A percentile compares a stretch with the other conserved stretches of the same genome.
Evolutionary conservation across 2,113 vertebrate species (phyloP).

Genomic region (Petroica traversi): DNA sequence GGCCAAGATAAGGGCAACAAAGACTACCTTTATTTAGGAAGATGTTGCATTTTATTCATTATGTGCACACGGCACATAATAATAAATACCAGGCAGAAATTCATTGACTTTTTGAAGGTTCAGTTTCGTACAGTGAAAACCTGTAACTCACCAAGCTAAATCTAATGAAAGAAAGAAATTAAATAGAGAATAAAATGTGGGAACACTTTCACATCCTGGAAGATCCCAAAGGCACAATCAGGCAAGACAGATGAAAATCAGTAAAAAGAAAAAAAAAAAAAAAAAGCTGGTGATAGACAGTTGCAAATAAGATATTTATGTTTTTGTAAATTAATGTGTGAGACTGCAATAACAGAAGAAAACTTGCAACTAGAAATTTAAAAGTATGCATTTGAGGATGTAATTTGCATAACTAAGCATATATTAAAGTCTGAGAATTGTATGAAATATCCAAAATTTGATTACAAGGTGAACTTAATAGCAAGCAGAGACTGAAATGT

Average conservation of each 20-base stretch:
- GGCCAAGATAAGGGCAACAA: background rate
- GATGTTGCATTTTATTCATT: background rate
- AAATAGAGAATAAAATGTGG: background rate
- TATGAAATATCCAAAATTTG: background rate
- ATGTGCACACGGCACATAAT: background rate
- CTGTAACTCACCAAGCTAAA: background rate
- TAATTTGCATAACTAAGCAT: background rate
- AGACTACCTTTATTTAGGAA: background rate
- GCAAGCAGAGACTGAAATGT: background rate
- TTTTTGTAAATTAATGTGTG: background rate
- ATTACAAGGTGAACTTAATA: background rate
- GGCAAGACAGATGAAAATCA: background rate
- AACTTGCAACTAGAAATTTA: background rate
- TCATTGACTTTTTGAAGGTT: background rate
- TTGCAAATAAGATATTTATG: background rate
- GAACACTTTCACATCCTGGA: background rate
- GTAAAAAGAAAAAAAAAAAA: background rate
- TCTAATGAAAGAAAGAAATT: background rate
- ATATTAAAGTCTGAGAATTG: background rate
- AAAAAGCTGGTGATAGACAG: background rate
- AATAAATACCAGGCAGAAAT: background rate
- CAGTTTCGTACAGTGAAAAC: background rate
- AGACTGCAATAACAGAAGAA: background rate
- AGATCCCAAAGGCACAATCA: background rate
- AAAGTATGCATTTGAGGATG: background rate